These are phyloP conservation scores for Brachyrhaphis roseni DNA, from an alignment of 2,797 vertebrate genomes.

Conservation along the genomic window DNA sequence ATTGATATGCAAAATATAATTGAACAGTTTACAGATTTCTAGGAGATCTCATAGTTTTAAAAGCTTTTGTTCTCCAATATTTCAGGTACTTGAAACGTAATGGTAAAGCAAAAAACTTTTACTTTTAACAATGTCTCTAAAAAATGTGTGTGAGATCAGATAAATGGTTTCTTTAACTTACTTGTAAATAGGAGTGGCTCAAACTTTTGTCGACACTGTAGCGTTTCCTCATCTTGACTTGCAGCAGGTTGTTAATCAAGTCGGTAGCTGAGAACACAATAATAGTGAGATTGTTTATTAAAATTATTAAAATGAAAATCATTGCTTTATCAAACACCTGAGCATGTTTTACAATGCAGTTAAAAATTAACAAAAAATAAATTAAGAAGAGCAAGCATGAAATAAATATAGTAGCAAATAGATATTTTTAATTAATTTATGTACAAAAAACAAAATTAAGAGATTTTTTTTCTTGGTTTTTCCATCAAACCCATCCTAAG, in stretches of 20 bases:
- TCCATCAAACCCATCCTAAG: too few species aligned
- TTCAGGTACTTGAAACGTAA: not conserved
- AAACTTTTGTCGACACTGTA: constrained; percentile 95
- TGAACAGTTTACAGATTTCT: not conserved
- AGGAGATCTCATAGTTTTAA: not conserved
- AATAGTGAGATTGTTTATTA: not conserved
- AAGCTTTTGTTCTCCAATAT: too few species aligned
- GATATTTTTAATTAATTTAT: not conserved
- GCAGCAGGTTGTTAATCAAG: constrained; percentile 93
- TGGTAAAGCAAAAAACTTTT: not conserved
- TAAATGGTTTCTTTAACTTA: constrained; percentile 48
- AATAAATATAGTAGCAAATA: not conserved
- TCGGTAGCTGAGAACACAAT: constrained; percentile 83
- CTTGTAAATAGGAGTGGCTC: constrained; percentile 91
- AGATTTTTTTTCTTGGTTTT: too few species aligned
- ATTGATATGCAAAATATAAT: constrained; percentile 14
- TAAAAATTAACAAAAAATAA: not conserved
- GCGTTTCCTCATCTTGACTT: constrained; percentile 95
- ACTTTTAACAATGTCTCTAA: not conserved
- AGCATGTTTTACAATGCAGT: not conserved
- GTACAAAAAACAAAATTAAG: not conserved
- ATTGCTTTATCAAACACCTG: not conserved
- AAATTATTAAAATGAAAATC: constrained; percentile 1
- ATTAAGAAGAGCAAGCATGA: not conserved
- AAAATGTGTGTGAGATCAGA: not conserved